These are phyloP conservation scores for Taenaris catops DNA, from an alignment of 2,888 invertebrate species.

Conservation along the genomic window DNA sequence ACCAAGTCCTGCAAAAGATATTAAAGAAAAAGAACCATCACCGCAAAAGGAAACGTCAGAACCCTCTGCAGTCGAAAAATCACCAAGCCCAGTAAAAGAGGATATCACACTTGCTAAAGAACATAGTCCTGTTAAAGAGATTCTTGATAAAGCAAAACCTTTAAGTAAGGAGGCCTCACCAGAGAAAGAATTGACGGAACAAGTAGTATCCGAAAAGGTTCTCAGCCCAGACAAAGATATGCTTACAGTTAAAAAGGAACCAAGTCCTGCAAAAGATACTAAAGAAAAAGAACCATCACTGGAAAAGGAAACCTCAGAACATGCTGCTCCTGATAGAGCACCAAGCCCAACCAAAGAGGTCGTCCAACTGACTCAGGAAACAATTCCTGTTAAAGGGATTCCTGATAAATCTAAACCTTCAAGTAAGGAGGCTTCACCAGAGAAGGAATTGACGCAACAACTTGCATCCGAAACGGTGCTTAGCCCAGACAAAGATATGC, in stretches of 20 bases:
- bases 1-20: slow-evolving; percentile 1
- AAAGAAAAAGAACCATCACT: slow-evolving; percentile 16
- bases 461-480: neutral
- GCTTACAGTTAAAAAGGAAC: slow-evolving; percentile 12
- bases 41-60: slow-evolving; percentile 1
- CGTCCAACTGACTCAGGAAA: neutral
- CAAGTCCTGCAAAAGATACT: slow-evolving; percentile 2
- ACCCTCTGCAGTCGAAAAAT: neutral
- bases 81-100: neutral
- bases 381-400: neutral
- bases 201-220: neutral
- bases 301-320: neutral
- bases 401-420: neutral
- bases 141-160: neutral
- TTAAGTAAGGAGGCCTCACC: slow-evolving; percentile 7
- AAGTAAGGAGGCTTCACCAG: neutral
- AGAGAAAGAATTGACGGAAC: too few relatives aligned
- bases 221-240: neutral
- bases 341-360: slow-evolving; percentile 4
- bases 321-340: slow-evolving; percentile 1
- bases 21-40: slow-evolving; percentile 8
- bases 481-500: slow-evolving; percentile 1
- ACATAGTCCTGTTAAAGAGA: neutral
- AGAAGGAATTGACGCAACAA: neutral
- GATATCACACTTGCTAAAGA: neutral